Base-by-base conservation (phyloP, 2,888 invertebrate species). In the Pecten maximus region DNA sequence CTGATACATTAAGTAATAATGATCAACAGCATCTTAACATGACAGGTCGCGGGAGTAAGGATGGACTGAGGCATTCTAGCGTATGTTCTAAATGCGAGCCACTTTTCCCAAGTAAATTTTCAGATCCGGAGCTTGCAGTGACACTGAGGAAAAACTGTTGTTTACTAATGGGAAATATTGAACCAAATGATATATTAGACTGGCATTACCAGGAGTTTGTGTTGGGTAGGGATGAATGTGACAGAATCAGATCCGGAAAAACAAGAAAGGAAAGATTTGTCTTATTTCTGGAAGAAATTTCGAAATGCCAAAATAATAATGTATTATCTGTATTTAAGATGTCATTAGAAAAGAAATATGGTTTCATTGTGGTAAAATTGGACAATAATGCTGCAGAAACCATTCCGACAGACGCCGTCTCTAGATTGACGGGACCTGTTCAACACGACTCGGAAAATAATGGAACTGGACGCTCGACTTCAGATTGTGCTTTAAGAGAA, bases 141-240 rank as follows among this genome's bases (percentile, higher is more conserved):
- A 4, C 92, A 35, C n/a, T 93, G 0, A 50, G 40, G 35, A 44
- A n/a, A 35, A 89, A 91, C 16, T 91, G 92, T 40, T 94, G 93
- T 90, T 74, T 92, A 1, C 40, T 94, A 1, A 35, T 93, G 15
- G 90, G 93, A 40, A 93, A 93, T 88, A 88, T 94, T 86, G 94
- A 94, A 88, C 93, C 94, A 23, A 88, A 40, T 15, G 93, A 94
- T 86, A 16, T 94, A 3, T 89, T 93, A 15, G 93, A 93, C 86
- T 91, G 91, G 28, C 91, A 92, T 50, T 93, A 89, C 74, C 93
- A 94, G 87, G 92, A 93, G 35, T 88, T 90, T 15, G 39, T 94
- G 39, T 48, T 94, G 3, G 87, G n/a, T 40, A 90, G 88, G 2
- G 90, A 93, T 87, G 93, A 93, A 28, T 90, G 90, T 91, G 94